Evolutionary conservation across 1,140 invertebrate species (phyloP), one percentile per base, ranked within the genome.

Genomic region (Eubasilissa regina): DNA sequence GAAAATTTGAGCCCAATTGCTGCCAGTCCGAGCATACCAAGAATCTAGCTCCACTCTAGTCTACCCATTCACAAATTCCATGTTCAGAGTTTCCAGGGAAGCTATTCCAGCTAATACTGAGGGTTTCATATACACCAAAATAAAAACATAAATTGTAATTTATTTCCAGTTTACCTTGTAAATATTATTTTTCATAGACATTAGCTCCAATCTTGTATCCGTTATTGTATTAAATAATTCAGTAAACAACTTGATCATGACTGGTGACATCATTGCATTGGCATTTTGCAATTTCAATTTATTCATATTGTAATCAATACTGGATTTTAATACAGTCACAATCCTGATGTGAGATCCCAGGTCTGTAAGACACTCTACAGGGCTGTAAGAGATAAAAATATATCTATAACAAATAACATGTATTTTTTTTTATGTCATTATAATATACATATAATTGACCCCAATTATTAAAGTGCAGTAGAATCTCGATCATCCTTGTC

Each of bases 261-360:
- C 45, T 7, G 15, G 6, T 7, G 25, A 19, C n/a, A 21, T 15
- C 4, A 62, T 21, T 8, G 21, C 21, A 47, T 44, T 75, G 8
- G 73, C 1, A 56, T 44, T 11, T 8, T 62, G 35, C 0, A 21
- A 47, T 0, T 1, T 17, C 6, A 75, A 12, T 25, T 15, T n/a
- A 15, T 75, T 19, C 7, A 21, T 19, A 13, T 58, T 75, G 73
- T 62, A 75, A 10, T 75, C 35, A 11, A 75, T 25, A 47, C 43
- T 62, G 19, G 73, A 60, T 45, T 75, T 62, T 3, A 75, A 9
- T 19, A 77, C 75, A 0, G 60, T 66, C 17, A 88, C 60, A 75
- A 88, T 87, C 79, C 87, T 85, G 44, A 88, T 66, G 66, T 88
- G 87, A 25, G 82, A 85, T 0, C 87, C 88, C n/a, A 87, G 78